Base-by-base conservation (phyloP, 1,140 invertebrate genomes). In the Dufourea novaeangliae region DNA sequence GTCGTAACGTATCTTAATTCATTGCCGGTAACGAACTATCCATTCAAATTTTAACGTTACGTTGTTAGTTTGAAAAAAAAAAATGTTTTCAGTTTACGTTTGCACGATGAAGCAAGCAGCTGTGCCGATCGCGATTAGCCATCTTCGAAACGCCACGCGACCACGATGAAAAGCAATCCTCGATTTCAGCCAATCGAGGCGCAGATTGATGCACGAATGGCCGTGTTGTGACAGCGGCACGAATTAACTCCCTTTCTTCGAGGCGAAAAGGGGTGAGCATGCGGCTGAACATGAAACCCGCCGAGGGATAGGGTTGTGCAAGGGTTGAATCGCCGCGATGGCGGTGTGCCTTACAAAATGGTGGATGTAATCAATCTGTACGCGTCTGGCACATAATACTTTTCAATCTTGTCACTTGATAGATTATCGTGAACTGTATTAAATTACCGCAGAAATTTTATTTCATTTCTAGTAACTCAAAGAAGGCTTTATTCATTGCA, bases 341-440 rank as follows among this genome's bases (percentile, higher is more conserved):
- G 87, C 86, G 86, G 46, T 82, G 50, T 59, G 34, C 52, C 32
- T 88, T 86, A 74, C 82, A 91, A 89, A 90, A 90, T 90, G 89
- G 89, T 68, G 74, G 25, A 41, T 22, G 37, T 62, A 44, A 41
- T n/a, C 50, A 8, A 62, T 71, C 20, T 32, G 17, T 17, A n/a
- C 29, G 20, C 56, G 29, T 17, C 12, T 12, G 10, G 22, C 7
- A 11, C 8, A 27, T 27, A 25, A 10, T 10, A 11, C 6, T 10
- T 54, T 27, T 54, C 22, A 54, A 11, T 14, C 1, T 44, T 14
- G 3, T 8, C 34, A 37, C 8, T 37, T 8, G 8, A 37, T 37
- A n/a, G n/a, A n/a, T n/a, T n/a, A n/a, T n/a, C n/a, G n/a, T n/a
- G n/a, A n/a, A n/a, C n/a, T n/a, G n/a, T n/a, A n/a, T n/a, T n/a